Conservation (phyloP, 2,888 invertebrate species). For the Cinara cedri region DNA sequence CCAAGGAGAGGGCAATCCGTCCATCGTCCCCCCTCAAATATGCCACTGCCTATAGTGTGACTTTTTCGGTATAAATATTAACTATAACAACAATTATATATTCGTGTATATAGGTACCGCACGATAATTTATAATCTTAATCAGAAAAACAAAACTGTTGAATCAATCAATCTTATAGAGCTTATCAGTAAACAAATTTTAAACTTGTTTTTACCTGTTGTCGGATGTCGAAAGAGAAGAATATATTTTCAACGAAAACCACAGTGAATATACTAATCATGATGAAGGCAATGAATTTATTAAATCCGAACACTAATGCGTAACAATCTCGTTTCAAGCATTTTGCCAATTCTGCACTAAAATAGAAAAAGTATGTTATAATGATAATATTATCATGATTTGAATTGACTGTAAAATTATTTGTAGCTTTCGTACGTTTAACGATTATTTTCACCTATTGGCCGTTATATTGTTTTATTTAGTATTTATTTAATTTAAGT, state of each 20-base stretch:
- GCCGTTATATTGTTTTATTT: no score
- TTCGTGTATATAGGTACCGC: no score
- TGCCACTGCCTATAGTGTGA: no score
- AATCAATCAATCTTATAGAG: background rate
- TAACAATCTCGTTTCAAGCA: constrained; percentile 53
- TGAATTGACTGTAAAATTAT: no score
- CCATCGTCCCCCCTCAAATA: no score
- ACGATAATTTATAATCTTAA: no score
- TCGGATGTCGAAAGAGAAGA: constrained; percentile 39
- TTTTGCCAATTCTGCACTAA: constrained; percentile 55
- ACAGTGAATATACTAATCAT: constrained; percentile 29
- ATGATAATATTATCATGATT: background rate
- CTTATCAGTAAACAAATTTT: background rate
- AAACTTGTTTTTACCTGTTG: constrained; percentile 39
- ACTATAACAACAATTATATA: no score
- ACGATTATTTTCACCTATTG: background rate
- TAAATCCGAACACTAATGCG: constrained; percentile 57
- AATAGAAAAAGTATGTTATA: background rate
- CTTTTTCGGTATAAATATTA: no score
- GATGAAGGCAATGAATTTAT: constrained; percentile 48
- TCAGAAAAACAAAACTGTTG: no score
- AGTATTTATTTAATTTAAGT: no score
- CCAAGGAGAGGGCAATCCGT: no score
- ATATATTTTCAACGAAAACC: constrained; percentile 33
- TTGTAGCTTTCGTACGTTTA: no score